These are phyloP conservation scores for Phoxinus dragarum DNA, from an alignment of 2,797 vertebrate genomes.

Conservation along the genomic window DNA sequence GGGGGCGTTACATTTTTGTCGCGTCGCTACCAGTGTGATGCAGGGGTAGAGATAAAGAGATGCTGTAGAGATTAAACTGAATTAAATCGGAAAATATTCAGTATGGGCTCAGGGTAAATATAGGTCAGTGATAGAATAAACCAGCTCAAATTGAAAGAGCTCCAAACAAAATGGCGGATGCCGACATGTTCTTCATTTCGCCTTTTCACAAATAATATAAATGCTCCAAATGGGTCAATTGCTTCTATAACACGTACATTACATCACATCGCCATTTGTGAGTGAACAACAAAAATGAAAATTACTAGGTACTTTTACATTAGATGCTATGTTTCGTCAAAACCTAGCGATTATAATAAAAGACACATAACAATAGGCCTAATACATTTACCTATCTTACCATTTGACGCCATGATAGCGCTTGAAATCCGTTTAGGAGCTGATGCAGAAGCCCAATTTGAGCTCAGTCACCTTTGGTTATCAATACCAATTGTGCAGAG, in stretches of 20 bases:
- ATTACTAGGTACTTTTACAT: not conserved
- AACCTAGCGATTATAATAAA: not conserved
- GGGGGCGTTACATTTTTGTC: not conserved
- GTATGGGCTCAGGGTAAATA: not conserved
- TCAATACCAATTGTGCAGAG: not conserved
- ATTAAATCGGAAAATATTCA: not conserved
- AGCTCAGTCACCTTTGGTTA: not conserved
- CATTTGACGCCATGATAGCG: slow-evolving; percentile 43
- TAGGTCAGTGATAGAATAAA: slow-evolving; percentile 40
- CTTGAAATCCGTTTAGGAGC: not conserved
- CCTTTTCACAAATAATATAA: not conserved
- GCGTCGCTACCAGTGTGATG: not conserved
- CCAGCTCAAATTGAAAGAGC: not conserved
- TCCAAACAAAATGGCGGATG: slow-evolving; percentile 57
- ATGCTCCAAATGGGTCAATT: not conserved
- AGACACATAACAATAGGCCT: not conserved
- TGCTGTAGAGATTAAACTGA: no score
- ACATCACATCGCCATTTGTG: not conserved
- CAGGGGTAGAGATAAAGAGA: no score
- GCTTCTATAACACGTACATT: not conserved
- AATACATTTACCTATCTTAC: slow-evolving; percentile 18
- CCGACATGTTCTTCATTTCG: slow-evolving; percentile 56
- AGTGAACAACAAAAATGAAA: not conserved
- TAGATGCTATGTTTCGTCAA: not conserved
- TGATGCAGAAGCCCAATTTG: not conserved